Evolutionary conservation across 2,888 invertebrate genomes (phyloP).

Genomic region (Mongoloraphidia duomilia): DNA sequence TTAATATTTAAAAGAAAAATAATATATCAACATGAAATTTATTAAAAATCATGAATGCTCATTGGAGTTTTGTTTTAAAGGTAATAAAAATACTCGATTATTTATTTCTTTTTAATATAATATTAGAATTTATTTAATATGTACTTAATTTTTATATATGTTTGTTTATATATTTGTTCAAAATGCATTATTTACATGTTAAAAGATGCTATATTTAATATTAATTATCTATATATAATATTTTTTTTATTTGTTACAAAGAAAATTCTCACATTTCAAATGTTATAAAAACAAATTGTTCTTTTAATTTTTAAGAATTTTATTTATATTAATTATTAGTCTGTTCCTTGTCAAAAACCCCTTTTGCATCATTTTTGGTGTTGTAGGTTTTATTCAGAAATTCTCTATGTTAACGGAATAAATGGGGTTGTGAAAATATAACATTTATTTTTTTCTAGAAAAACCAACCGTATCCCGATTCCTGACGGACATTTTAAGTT

Average conservation of each 20-base stretch:
- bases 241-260: conserved; percentile 1
- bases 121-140: too few relatives aligned
- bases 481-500: too few relatives aligned
- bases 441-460: not conserved
- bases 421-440: conserved; percentile 4
- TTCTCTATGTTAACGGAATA: conserved; percentile 2
- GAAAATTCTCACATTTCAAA: not conserved
- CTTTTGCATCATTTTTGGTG: conserved; percentile 2
- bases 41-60: not conserved
- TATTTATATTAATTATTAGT: conserved; percentile 6
- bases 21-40: not conserved
- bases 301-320: conserved; percentile 1
- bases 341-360: conserved; percentile 4
- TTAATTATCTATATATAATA: not conserved
- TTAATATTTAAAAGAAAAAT: too few relatives aligned
- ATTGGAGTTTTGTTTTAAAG: not conserved
- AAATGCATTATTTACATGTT: not conserved
- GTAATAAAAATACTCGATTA: conserved; percentile 2
- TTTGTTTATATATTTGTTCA: conserved; percentile 1
- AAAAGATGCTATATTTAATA: not conserved
- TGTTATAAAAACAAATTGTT: not conserved
- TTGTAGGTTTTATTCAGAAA: conserved; percentile 6
- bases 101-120: not conserved
- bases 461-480: too few relatives aligned
- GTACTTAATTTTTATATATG: not conserved